A percentile compares a stretch with the other conserved stretches of the same genome.
Evolutionary conservation across 2,888 invertebrate genomes (phyloP).

Genomic region (Drosophila ustulata): DNA sequence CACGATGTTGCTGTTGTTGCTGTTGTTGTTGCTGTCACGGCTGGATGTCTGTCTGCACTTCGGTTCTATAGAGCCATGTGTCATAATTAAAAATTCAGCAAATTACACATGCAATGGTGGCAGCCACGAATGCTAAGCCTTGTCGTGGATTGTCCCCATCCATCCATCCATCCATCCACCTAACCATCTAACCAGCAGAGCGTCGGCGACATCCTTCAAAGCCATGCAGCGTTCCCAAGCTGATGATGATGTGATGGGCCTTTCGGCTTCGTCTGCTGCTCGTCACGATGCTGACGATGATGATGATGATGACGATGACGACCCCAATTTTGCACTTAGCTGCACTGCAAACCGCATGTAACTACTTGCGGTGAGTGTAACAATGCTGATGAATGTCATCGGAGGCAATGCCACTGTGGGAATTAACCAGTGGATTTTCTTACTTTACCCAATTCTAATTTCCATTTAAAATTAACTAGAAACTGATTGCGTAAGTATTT

Average conservation of each 20-base stretch:
- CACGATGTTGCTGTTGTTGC: no score
- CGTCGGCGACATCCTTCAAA: conserved; percentile 20
- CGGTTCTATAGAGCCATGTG: conserved; percentile 37
- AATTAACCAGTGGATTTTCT: neutral
- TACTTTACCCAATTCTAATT: conserved; percentile 10
- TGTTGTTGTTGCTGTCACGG: conserved; percentile 12
- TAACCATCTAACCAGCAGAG: neutral
- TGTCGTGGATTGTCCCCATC: conserved; percentile 21
- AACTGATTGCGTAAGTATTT: neutral
- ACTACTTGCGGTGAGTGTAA: conserved; percentile 40
- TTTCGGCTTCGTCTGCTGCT: conserved; percentile 25
- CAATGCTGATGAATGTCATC: conserved; percentile 15
- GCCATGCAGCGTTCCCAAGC: conserved; percentile 10
- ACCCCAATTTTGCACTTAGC: conserved; percentile 73
- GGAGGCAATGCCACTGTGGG: neutral
- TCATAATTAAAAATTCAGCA: conserved; percentile 74
- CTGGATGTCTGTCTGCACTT: conserved; percentile 7
- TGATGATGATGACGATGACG: conserved; percentile 46
- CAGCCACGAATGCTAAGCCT: conserved; percentile 21
- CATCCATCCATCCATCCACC: conserved; percentile 2
- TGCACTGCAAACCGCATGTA: conserved; percentile 53
- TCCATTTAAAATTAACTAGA: neutral
- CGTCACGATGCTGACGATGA: conserved; percentile 24
- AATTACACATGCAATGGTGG: conserved; percentile 61
- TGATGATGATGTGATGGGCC: conserved; percentile 8